Conservation (phyloP, 2,888 invertebrate species). For the Germaria angustata region DNA sequence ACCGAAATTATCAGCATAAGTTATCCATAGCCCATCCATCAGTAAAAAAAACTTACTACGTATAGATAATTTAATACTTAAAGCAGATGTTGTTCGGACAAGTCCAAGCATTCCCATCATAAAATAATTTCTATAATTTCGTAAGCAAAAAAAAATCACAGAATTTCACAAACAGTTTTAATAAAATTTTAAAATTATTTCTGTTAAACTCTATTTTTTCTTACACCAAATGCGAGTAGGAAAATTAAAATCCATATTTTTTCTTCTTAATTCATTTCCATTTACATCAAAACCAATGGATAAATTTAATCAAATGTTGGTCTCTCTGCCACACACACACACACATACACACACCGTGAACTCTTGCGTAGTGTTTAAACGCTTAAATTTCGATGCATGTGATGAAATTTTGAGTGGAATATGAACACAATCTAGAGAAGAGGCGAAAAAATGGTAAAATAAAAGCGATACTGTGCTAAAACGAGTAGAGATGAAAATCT, state of each 20-base stretch:
- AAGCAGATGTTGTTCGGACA: too few species aligned
- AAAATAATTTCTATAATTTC: too few species aligned
- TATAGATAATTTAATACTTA: too few species aligned
- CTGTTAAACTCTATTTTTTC: background rate
- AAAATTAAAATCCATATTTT: background rate
- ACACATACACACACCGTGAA: background rate
- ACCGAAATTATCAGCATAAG: too few species aligned
- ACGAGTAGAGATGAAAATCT: constrained; percentile 37
- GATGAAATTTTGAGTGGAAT: constrained; percentile 47
- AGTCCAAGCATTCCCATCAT: too few species aligned
- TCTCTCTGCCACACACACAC: constrained; percentile 17
- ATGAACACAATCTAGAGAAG: constrained; percentile 12
- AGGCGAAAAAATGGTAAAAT: background rate
- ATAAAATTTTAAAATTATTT: background rate
- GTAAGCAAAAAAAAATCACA: constrained; percentile 4
- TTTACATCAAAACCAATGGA: constrained; percentile 49
- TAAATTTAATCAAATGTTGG: constrained; percentile 50
- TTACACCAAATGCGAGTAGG: background rate
- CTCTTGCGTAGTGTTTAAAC: background rate
- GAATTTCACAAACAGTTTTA: background rate
- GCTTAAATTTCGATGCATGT: constrained; percentile 33
- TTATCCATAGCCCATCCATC: too few species aligned
- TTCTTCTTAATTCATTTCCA: constrained; percentile 22
- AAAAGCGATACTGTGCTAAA: constrained; percentile 3
- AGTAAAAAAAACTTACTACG: too few species aligned